Percentiles rank a stretch among this genome's conserved stretches.
Conservation (phyloP, 2,113 vertebrate species). For the Bos javanicus region DNA sequence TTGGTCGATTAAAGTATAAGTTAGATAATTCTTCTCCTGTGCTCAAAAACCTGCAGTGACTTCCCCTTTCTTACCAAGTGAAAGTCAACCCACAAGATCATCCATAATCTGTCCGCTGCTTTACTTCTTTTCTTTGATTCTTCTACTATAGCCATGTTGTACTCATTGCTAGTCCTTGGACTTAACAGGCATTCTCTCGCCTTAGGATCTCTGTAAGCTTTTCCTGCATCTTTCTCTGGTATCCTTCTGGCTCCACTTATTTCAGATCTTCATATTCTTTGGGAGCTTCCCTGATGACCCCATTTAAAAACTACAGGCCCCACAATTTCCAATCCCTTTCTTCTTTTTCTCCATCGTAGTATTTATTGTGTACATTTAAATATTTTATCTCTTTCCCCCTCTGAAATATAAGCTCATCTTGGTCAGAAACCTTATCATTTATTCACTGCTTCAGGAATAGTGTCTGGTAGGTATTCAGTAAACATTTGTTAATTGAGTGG, state of each 20-base stretch:
- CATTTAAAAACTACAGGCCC: not conserved
- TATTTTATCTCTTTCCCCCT: not conserved
- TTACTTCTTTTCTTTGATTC: not conserved
- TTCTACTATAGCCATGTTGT: not conserved
- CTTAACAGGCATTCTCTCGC: not conserved
- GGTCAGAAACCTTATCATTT: not conserved
- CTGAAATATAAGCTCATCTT: not conserved
- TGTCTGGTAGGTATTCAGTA: not conserved
- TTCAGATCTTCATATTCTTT: not conserved
- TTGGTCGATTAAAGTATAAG: not conserved
- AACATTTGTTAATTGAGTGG: not conserved
- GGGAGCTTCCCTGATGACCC: not conserved
- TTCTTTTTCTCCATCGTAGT: not conserved
- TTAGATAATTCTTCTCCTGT: not conserved
- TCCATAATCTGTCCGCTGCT: rapidly evolving
- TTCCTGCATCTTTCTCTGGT: not conserved
- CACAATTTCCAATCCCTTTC: not conserved
- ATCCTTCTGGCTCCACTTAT: not conserved
- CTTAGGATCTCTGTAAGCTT: not conserved
- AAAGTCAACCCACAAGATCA: not conserved
- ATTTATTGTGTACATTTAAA: not conserved
- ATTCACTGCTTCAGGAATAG: not conserved
- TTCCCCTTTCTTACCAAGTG: not conserved
- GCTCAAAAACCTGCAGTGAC: not conserved
- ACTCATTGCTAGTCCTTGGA: not conserved